Conservation (phyloP, 1,140 invertebrate species). For the Anagrus nilaparvatae region DNA sequence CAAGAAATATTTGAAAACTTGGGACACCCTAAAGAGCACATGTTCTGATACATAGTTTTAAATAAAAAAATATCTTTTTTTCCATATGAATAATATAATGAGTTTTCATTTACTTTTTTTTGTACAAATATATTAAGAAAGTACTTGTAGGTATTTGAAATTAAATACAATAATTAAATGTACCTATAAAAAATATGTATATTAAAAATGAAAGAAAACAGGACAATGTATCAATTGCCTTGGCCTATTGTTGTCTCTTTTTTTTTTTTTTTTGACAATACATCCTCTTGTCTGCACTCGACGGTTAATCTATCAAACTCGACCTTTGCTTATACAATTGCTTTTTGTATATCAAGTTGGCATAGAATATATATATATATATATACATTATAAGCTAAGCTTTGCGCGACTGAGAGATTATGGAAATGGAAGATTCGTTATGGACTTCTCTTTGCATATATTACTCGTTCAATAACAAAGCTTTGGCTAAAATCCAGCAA, state of each 20-base stretch:
- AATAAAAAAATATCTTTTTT: too few species aligned
- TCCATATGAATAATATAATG: too few species aligned
- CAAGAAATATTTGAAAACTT: too few species aligned
- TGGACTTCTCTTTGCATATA: not conserved
- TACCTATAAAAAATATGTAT: too few species aligned
- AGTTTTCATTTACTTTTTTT: too few species aligned
- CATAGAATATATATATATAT: constrained; percentile 4
- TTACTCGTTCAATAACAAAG: constrained; percentile 19
- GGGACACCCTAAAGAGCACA: too few species aligned
- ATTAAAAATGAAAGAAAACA: not conserved
- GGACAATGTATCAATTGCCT: not conserved
- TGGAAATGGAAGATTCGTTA: constrained; percentile 22
- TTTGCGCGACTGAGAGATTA: constrained; percentile 11
- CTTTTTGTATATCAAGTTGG: constrained; percentile 14
- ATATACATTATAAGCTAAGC: not conserved
- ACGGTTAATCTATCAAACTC: constrained; percentile 12
- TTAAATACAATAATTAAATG: too few species aligned
- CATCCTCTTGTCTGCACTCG: not conserved
- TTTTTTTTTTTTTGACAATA: not conserved
- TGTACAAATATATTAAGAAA: too few species aligned
- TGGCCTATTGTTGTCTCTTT: not conserved
- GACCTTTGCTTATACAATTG: constrained; percentile 6
- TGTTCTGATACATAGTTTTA: too few species aligned
- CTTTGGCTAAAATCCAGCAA: constrained; percentile 24
- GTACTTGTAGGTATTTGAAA: too few species aligned